Evolutionary conservation across 2,888 invertebrate genomes (phyloP), one percentile per base, ranked within the genome.

Genomic region (Adelphocoris suturalis): DNA sequence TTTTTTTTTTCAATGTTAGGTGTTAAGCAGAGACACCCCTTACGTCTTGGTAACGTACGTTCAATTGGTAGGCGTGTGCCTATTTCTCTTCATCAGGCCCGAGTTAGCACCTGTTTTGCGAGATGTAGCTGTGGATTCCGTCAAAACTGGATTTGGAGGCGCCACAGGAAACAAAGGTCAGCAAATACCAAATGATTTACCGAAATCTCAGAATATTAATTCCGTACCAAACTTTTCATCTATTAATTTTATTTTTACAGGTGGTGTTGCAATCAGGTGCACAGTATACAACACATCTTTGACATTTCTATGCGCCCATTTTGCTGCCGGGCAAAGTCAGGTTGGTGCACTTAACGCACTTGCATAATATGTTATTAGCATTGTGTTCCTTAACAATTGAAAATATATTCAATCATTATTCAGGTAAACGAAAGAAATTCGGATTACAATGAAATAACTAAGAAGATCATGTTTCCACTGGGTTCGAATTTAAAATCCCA

Each of bases 301-400:
- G 92, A 99, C 99, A 93, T 99, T 99, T 94, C 97, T 99, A 9
- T 99, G 99, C 93, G 98, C 99, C 52, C 99, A 99, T 94, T 99
- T 99, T 94, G 99, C 99, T 90, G 99, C 94, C 98, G 99, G 90
- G 99, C 99, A 86, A 78, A 90, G 86, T 46, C 90, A 90, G 75
- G 89, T 82, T 0, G 82, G 78, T 80, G 99, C 13, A 37, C 2
- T 2, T 37, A 37, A 37, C 7, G 37, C 37, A 37, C 37, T 37
- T 37, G 37, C 37, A 4, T 37, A 7, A 52, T 52, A 11, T 7
- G 12, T 52, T 52, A 52, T 52, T 14, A 14, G 52, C 11, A 52
- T 52, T 37, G 37, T 37, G 37, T 37, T 37, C 37, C 7, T 37
- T 52, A 52, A n/a, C 23, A 3, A 23, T 68, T 5, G 23, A 1